phyloP scores from a whole-genome alignment of 2,797 vertebrate genomes.

The Eleutherodactylus coqui region DNA sequence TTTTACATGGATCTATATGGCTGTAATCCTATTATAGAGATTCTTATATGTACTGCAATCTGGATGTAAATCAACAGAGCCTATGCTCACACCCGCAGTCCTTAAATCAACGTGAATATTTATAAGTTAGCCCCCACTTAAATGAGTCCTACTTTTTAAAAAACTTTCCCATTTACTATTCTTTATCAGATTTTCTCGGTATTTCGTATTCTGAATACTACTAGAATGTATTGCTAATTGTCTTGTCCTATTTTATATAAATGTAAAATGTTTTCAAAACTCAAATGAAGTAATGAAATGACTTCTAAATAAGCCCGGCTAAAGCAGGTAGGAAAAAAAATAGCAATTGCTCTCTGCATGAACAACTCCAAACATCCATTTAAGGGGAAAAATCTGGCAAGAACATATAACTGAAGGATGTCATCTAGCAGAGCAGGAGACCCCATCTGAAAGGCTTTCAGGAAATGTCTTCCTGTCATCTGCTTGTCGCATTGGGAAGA shows the following conservation, averaged over 20 bases:
- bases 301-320: slow-evolving; percentile 3
- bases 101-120: too few relatives aligned
- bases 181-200: neutral
- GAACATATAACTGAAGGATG: slow-evolving; percentile 62
- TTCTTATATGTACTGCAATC: too few relatives aligned
- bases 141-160: too few relatives aligned
- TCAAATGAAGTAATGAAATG: neutral
- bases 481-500: slow-evolving; percentile 63
- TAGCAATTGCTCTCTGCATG: slow-evolving; percentile 41
- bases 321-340: slow-evolving; percentile 31
- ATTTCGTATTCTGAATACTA: neutral
- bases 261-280: neutral
- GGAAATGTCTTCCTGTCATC: slow-evolving; percentile 61
- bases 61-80: too few relatives aligned
- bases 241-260: slow-evolving; percentile 1
- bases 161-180: too few relatives aligned
- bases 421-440: slow-evolving; percentile 58
- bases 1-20: too few relatives aligned
- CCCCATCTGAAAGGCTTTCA: slow-evolving; percentile 59
- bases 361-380: slow-evolving; percentile 55
- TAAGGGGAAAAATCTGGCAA: slow-evolving; percentile 42
- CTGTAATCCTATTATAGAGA: too few relatives aligned
- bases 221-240: neutral
- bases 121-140: too few relatives aligned
- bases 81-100: too few relatives aligned